Evolutionary conservation across 2,888 invertebrate genomes (phyloP), one percentile per base, ranked within the genome.

Genomic region (Scaptomyza caliginosa): DNA sequence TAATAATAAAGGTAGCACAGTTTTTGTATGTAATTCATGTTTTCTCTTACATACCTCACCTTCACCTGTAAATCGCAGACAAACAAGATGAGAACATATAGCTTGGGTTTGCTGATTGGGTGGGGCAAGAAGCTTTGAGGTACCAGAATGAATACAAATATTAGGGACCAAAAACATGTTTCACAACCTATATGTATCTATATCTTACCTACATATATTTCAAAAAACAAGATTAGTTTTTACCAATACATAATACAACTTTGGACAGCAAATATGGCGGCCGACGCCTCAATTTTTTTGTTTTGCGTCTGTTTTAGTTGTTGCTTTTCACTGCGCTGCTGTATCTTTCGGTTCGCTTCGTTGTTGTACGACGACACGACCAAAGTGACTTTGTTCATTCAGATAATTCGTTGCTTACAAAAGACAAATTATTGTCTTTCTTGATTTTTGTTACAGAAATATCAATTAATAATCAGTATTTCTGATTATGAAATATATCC

Each of bases 281-380:
- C 39, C 71, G 69, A 68, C 64, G 66, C 75, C 63, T 74, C 51
- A 55, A 66, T 63, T 59, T 59, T 63, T 46, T 30, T 50, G 43
- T 56, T 60, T 66, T 69, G 63, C 64, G 51, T 81, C 60, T 64
- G 73, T 52, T 76, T 74, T 66, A 65, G 80, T 62, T 83, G 67
- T 69, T 77, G 77, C 68, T 83, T 68, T 62, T 50, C 62, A 62
- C 54, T 72, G 48, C 75, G 80, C 62, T 79, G 76, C 77, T 79
- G 84, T 73, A 69, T 79, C 69, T 86, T 76, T 83, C 78, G 81
- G 81, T 77, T 67, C 55, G 74, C 40, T 43, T 75, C 67, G 49
- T 58, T 45, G 64, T 54, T 42, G 23, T 39, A 58, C 72, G 51
- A 67, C 56, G 49, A 57, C 24, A 32, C 67, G 69, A 62, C 58